Percentiles rank a stretch among this genome's conserved stretches.
These are phyloP conservation scores for Potamarius usumacintae DNA, from an alignment of 2,113 vertebrate genomes.

Conservation along the genomic window DNA sequence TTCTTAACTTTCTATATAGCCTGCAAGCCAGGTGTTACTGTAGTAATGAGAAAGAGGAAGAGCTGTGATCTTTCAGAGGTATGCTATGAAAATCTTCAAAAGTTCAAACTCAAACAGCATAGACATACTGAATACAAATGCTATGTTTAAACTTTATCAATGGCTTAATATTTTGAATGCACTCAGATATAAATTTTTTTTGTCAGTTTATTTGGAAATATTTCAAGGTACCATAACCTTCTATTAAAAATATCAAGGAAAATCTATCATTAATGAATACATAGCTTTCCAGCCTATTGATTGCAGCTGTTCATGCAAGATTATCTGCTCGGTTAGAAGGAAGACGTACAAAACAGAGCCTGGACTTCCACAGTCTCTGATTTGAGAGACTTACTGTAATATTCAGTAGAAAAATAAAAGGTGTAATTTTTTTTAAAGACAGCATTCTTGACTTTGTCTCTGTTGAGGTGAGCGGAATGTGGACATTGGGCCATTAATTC, in stretches of 20 bases:
- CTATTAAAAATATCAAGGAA: neutral
- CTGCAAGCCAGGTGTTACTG: neutral
- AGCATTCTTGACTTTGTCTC: constrained; percentile 45
- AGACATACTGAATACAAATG: no score
- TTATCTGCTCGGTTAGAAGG: constrained; percentile 1
- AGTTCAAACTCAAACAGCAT: neutral
- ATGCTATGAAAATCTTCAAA: neutral
- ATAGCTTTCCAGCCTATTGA: neutral
- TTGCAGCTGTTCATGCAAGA: constrained; percentile 18
- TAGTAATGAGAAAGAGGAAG: neutral
- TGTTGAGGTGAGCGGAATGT: constrained; percentile 70
- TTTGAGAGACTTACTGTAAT: constrained; percentile 16
- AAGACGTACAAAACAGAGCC: neutral
- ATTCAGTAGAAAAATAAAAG: constrained; percentile 10
- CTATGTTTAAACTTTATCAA: neutral
- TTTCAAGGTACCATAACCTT: neutral
- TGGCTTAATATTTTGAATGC: neutral
- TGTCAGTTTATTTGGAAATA: neutral
- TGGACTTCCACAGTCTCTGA: neutral
- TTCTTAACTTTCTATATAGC: neutral
- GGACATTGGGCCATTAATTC: constrained; percentile 86
- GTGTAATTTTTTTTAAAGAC: constrained; percentile 24
- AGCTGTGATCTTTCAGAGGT: neutral
- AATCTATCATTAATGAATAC: neutral
- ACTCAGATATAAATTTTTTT: neutral